Base-by-base conservation (phyloP, 2,797 vertebrate genomes). In the Hozukius guyotensis region DNA sequence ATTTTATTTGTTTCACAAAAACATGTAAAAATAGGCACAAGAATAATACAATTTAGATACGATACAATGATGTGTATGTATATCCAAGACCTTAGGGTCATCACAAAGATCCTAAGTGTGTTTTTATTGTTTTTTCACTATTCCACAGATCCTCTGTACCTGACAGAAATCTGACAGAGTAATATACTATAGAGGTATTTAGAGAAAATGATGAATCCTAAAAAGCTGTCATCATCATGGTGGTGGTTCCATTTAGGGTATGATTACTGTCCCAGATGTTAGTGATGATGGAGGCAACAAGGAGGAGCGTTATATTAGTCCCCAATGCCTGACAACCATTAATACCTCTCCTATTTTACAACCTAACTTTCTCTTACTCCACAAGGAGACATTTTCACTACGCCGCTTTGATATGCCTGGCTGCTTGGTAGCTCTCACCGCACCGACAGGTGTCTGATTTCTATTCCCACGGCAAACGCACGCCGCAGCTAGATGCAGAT, bases 401-500 rank as follows among this genome's bases (percentile, higher is more conserved):
- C 71, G 74, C 81, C 84, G 84, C 87, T 93, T 88, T 94, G 87
- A 94, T 92, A 92, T 88, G 89, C 88, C 88, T 89, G 85, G 64
- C 74, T 89, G 90, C 88, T 86, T 78, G 31, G 79, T 84, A 84
- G 84, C 65, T 85, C 52, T 77, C 38, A 49, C 63, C 14, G 68
- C 78, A 88, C 70, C 42, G 89, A 88, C 90, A 94, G 92, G 93
- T 94, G 91, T 92, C 90, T 95, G 94, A 93, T 95, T 95, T 90
- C 91, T 92, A 93, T 94, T 93, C 93, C 91, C 91, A 86, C 10
- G 42, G 86, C 87, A 90, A 93, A 91, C 82, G 57, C 88, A 82
- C 65, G 52, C 67, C 82, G 57, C 90, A 86, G 92, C 85, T 71
- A 90, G 91, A 95, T 95, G 95, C 90, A 95, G 94, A 96, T 95